Evolutionary conservation across 2,113 vertebrate genomes (phyloP).

Genomic region (Zonotrichia leucophrys): DNA sequence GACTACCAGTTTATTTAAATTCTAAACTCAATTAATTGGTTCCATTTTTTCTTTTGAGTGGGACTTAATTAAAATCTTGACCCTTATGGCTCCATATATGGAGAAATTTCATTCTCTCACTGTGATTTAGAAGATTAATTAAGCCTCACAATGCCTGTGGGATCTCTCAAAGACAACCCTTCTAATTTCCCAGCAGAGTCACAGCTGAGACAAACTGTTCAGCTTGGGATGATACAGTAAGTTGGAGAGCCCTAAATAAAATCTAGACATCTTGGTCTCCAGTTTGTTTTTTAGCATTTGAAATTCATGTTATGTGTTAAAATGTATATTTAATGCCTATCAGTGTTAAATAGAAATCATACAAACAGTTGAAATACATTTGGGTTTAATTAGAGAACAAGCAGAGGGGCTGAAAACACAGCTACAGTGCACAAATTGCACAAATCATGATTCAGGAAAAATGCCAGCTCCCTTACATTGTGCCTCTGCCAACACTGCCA

Average conservation of each 20-base stretch:
- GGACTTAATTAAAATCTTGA: constrained; percentile 12
- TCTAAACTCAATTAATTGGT: not conserved
- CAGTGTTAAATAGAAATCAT: not conserved
- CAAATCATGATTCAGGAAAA: not conserved
- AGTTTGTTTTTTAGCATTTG: not conserved
- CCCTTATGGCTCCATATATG: not conserved
- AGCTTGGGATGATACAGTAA: not conserved
- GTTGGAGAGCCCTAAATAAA: not conserved
- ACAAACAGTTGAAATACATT: not conserved
- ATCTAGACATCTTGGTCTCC: not conserved
- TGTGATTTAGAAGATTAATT: not conserved
- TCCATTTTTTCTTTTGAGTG: not conserved
- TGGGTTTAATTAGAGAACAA: not conserved
- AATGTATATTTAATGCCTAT: not conserved
- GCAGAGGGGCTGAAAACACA: not conserved
- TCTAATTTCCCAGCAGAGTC: not conserved
- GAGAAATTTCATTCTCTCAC: not conserved
- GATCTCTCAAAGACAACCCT: not conserved
- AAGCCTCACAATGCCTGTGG: not conserved
- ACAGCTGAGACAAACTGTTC: not conserved
- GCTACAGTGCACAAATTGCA: not conserved
- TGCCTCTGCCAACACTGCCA: not conserved
- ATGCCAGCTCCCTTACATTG: not conserved
- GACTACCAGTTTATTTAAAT: not conserved
- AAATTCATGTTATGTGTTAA: not conserved